A percentile compares a stretch with the other conserved stretches of the same genome.
Conservation (phyloP, 2,113 vertebrate genomes). For the Cacatua alba region DNA sequence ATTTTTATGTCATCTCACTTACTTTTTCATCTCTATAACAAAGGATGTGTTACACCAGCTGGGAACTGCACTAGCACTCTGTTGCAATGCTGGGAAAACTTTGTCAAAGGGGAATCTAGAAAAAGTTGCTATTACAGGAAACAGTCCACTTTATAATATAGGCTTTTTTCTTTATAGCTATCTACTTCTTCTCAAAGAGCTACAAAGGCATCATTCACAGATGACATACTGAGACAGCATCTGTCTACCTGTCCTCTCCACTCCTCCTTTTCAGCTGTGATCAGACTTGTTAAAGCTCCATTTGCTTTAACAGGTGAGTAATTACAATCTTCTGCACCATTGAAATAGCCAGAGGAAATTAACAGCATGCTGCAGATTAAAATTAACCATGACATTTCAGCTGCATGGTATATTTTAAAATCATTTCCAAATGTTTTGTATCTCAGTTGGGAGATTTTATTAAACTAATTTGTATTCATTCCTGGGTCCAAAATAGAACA, state of each 20-base stretch:
- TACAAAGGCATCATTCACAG: slow-evolving; percentile 18
- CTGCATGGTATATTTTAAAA: neutral
- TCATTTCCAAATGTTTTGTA: neutral
- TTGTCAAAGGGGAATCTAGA: neutral
- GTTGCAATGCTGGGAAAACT: neutral
- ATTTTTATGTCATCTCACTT: neutral
- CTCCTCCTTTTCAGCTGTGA: slow-evolving; percentile 21
- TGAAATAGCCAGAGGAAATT: slow-evolving; percentile 34
- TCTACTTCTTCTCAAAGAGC: neutral
- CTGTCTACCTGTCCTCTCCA: slow-evolving; percentile 15
- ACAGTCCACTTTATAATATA: neutral
- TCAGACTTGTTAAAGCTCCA: slow-evolving; percentile 1
- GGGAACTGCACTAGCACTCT: neutral
- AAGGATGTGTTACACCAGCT: neutral
- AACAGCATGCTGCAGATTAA: neutral
- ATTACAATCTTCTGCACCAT: slow-evolving; percentile 38
- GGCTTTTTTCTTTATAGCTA: neutral
- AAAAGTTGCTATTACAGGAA: neutral
- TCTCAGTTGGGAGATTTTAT: slow-evolving; percentile 33
- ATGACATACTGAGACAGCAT: slow-evolving; percentile 25
- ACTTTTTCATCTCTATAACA: neutral
- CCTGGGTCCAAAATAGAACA: neutral
- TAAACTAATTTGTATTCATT: slow-evolving; percentile 27
- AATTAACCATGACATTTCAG: slow-evolving; percentile 45
- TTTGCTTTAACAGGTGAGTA: slow-evolving; percentile 60